Conservation (phyloP, 2,797 vertebrate species). For the Pogoniulus pusillus region DNA sequence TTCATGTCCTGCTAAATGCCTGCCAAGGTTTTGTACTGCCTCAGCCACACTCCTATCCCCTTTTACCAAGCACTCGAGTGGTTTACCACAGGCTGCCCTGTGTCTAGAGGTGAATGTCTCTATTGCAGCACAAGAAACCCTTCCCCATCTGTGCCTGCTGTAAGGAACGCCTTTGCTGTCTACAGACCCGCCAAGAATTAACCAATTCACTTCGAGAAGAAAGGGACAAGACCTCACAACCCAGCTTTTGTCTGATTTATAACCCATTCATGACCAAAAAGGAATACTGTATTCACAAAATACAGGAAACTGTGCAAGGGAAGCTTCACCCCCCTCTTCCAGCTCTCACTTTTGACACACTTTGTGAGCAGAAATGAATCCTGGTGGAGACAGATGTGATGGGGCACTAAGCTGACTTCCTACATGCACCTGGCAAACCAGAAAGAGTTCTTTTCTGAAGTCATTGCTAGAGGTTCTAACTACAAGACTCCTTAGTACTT, state of each 20-base stretch:
- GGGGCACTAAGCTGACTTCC: neutral
- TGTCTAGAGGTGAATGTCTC: constrained; percentile 32
- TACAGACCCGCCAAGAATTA: constrained; percentile 37
- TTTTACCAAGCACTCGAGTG: neutral
- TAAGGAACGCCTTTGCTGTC: constrained; percentile 33
- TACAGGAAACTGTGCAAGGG: neutral
- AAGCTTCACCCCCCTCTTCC: neutral
- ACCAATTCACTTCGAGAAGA: constrained; percentile 42
- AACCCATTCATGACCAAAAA: constrained; percentile 50
- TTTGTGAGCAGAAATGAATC: neutral
- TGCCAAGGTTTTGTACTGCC: neutral
- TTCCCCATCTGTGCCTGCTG: constrained; percentile 29
- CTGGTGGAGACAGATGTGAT: neutral
- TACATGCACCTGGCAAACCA: neutral
- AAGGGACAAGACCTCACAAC: constrained; percentile 6
- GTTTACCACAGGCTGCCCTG: constrained; percentile 17
- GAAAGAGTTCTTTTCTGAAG: neutral
- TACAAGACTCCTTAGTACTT: neutral
- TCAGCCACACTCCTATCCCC: neutral
- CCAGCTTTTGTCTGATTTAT: constrained; percentile 36
- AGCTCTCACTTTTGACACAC: neutral
- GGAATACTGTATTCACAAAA: constrained; percentile 26
- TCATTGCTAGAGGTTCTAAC: neutral
- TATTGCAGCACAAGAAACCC: neutral
- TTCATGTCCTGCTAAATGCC: neutral